Conservation (phyloP, 2,797 vertebrate species). For the Myripristis murdjan region DNA sequence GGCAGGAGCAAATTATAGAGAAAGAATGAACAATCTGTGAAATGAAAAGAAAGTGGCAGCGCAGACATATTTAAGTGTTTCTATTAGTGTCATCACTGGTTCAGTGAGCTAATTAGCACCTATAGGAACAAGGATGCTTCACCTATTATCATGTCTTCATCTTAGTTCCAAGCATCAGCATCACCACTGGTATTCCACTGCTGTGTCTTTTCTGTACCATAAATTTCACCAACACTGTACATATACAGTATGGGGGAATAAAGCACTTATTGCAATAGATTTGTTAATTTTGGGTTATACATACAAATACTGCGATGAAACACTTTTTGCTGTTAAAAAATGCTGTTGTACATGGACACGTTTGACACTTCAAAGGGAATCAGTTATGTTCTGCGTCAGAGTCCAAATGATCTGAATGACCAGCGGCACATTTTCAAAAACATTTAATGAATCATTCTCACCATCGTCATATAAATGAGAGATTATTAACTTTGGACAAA, state of each 20-base stretch:
- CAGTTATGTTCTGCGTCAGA: background rate
- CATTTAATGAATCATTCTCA: background rate
- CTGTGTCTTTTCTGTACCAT: background rate
- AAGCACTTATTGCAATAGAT: background rate
- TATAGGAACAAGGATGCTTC: background rate
- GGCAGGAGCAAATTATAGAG: background rate
- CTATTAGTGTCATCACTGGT: background rate
- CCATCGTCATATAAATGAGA: background rate
- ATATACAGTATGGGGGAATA: background rate
- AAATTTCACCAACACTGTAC: background rate
- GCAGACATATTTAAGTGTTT: too few species aligned
- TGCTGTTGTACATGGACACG: background rate
- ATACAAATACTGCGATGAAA: background rate
- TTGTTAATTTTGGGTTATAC: background rate
- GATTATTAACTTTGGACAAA: background rate
- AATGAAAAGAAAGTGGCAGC: too few species aligned
- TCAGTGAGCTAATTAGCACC: background rate
- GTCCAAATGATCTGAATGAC: background rate
- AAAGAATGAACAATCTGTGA: background rate
- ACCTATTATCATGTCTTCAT: background rate
- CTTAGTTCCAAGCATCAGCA: background rate
- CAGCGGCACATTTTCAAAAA: constrained; percentile 19
- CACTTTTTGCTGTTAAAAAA: background rate
- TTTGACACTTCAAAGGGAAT: background rate
- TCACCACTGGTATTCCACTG: too few species aligned